phyloP scores from a whole-genome alignment of 2,113 vertebrate genomes.

The Pangasianodon gigas region DNA sequence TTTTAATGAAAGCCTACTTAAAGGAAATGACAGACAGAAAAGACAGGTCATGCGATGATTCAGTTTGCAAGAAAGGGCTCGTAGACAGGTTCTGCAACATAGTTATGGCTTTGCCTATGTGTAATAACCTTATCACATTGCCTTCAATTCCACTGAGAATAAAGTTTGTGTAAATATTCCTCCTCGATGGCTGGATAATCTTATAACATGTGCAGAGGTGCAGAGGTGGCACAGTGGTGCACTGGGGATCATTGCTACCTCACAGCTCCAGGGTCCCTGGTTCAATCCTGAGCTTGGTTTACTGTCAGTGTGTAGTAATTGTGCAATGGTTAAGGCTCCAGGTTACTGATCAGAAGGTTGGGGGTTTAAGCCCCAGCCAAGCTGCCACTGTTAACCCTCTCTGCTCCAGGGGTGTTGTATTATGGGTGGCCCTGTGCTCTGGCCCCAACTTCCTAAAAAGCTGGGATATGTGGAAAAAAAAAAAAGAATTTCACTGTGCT shows the following conservation, averaged over 20 bases:
- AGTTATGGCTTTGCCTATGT: background rate
- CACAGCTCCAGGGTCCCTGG: background rate
- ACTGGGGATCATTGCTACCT: background rate
- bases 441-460: background rate
- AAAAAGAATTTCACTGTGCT: background rate
- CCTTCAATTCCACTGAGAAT: background rate
- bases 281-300: background rate
- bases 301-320: background rate
- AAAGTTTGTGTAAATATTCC: background rate
- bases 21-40: background rate
- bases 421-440: background rate
- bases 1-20: background rate
- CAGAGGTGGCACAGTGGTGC: background rate
- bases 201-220: background rate
- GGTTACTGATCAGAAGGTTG: background rate
- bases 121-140: background rate
- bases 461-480: background rate
- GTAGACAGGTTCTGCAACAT: constrained; percentile 25
- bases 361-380: background rate
- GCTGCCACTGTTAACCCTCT: background rate
- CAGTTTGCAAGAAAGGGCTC: background rate
- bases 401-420: background rate
- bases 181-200: background rate
- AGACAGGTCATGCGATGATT: background rate
- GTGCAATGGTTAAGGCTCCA: background rate